Evolutionary conservation across 2,888 invertebrate species (phyloP).

Genomic region (Elegia similella): DNA sequence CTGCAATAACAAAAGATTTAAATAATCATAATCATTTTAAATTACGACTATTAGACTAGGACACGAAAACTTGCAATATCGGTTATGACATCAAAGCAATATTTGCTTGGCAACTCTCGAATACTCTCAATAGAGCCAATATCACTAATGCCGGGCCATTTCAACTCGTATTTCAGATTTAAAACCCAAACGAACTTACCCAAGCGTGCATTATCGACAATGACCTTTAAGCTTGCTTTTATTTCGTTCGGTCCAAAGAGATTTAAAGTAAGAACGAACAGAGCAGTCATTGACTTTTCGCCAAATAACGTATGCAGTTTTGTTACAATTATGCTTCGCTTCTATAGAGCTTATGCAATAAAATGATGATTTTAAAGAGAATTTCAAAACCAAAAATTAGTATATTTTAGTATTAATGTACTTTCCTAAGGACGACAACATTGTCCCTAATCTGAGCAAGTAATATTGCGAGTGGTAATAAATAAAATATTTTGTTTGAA

Average conservation of each 20-base stretch:
- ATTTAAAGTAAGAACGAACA: too few relatives aligned
- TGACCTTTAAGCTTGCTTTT: slow-evolving; percentile 46
- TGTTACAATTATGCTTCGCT: too few relatives aligned
- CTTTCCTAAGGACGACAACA: too few relatives aligned
- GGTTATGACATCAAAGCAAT: slow-evolving; percentile 9
- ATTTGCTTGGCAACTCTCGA: slow-evolving; percentile 10
- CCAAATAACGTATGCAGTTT: too few relatives aligned
- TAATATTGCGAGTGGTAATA: too few relatives aligned
- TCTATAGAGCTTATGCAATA: too few relatives aligned
- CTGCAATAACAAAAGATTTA: not conserved
- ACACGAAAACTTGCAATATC: slow-evolving; percentile 5
- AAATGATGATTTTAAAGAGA: too few relatives aligned
- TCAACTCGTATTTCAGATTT: slow-evolving; percentile 18
- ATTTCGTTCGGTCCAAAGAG: slow-evolving; percentile 36
- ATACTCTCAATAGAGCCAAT: slow-evolving; percentile 9
- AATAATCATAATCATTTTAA: slow-evolving; percentile 2
- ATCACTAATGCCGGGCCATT: slow-evolving; percentile 6
- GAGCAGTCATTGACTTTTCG: too few relatives aligned
- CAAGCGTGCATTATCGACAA: slow-evolving; percentile 42
- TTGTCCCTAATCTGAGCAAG: too few relatives aligned
- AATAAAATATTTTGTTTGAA: too few relatives aligned
- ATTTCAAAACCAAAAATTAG: too few relatives aligned
- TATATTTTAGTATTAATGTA: too few relatives aligned
- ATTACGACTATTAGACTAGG: not conserved
- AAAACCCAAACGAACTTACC: slow-evolving; percentile 26